A percentile compares a stretch with the other conserved stretches of the same genome.
These are phyloP conservation scores for Taeniopygia guttata DNA, from an alignment of 2,797 vertebrate genomes.

Conservation along the genomic window DNA sequence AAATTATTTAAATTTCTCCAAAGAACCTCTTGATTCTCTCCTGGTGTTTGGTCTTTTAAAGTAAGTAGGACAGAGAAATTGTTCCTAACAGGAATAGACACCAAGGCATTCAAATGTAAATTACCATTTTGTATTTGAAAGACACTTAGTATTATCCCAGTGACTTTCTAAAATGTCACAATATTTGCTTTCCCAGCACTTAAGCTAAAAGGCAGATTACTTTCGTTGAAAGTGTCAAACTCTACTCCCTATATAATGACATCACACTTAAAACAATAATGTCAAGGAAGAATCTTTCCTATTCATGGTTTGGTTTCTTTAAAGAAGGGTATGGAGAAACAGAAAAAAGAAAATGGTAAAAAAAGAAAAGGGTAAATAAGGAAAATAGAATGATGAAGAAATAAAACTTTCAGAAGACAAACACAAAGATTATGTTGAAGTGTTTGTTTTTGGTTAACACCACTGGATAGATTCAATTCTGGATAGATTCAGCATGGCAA, in stretches of 20 bases:
- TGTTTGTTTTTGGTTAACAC: background rate
- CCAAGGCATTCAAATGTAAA: constrained; percentile 69
- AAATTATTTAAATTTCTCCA: constrained; percentile 47
- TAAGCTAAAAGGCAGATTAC: constrained; percentile 62
- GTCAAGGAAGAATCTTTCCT: background rate
- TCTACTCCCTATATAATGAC: constrained; percentile 33
- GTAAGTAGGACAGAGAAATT: constrained; percentile 66
- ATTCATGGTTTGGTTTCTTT: background rate
- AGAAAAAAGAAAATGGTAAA: background rate
- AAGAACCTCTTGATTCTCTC: constrained; percentile 57
- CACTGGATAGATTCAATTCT: background rate
- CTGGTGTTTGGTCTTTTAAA: constrained; percentile 48
- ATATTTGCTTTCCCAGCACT: constrained; percentile 68
- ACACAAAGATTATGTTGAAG: background rate
- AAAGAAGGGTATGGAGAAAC: background rate
- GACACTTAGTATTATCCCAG: constrained; percentile 64
- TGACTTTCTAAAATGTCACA: constrained; percentile 71
- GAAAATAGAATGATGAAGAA: background rate
- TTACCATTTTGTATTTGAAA: constrained; percentile 64
- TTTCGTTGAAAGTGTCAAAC: constrained; percentile 44
- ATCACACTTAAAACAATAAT: constrained; percentile 46
- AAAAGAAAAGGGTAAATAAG: background rate
- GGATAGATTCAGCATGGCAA: background rate
- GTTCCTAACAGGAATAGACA: constrained; percentile 62
- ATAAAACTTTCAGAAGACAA: background rate